Conservation (phyloP, 2,797 vertebrate species). For the Nannoperca australis region DNA sequence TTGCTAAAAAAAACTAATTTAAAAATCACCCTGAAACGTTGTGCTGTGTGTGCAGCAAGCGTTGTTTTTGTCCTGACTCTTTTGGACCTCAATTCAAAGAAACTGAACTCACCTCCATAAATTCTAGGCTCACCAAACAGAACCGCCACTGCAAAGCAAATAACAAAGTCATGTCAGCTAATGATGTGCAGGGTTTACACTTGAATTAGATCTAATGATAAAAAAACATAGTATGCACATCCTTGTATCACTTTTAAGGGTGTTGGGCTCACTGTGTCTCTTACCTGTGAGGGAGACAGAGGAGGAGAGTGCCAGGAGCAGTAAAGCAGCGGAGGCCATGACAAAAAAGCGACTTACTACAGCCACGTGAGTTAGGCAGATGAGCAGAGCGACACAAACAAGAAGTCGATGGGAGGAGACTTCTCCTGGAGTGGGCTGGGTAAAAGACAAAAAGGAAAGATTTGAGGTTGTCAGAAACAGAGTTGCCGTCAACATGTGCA, state of each 20-base stretch:
- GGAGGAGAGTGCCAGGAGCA: slow-evolving; percentile 73
- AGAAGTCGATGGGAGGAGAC: slow-evolving; percentile 10
- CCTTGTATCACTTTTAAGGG: background rate
- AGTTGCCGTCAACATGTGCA: background rate
- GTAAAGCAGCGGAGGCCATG: slow-evolving; percentile 73
- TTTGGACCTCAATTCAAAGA: background rate
- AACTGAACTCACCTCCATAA: slow-evolving; percentile 75
- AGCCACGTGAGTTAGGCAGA: background rate
- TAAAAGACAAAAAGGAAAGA: slow-evolving; percentile 12
- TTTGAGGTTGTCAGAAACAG: background rate
- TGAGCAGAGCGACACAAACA: slow-evolving; percentile 25
- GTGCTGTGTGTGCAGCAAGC: background rate
- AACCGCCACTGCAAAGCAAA: slow-evolving; percentile 72
- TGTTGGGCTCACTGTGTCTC: slow-evolving; percentile 8
- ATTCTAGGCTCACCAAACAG: slow-evolving; percentile 85
- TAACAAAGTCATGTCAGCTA: background rate
- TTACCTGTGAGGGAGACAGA: slow-evolving; percentile 77
- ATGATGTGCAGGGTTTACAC: background rate
- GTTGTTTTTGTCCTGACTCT: background rate
- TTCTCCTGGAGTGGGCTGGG: slow-evolving; percentile 47
- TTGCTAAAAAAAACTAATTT: rapidly evolving
- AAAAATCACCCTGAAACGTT: background rate
- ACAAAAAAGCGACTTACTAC: slow-evolving; percentile 20
- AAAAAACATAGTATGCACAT: too few relatives aligned
- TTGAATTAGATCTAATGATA: background rate